A percentile compares a stretch with the other conserved stretches of the same genome.
Evolutionary conservation across 2,888 invertebrate genomes (phyloP).

Genomic region (Alsophila aescularia): DNA sequence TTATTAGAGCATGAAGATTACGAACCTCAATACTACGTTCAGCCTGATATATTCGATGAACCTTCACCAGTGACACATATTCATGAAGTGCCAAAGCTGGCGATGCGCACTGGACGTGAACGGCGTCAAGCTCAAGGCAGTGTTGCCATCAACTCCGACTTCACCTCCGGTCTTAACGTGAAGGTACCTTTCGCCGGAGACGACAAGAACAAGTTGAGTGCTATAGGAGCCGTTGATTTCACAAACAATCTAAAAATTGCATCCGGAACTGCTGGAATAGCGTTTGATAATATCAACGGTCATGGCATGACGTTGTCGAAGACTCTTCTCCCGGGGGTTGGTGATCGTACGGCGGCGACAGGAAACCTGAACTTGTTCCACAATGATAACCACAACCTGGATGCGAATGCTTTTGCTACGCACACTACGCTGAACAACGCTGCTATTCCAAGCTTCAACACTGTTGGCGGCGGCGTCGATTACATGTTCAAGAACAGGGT

Average conservation of each 20-base stretch:
- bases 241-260: slow-evolving; percentile 34
- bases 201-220: slow-evolving; percentile 51
- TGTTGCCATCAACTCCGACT: slow-evolving; percentile 44
- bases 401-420: slow-evolving; percentile 59
- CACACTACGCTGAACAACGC: slow-evolving; percentile 54
- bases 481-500: slow-evolving; percentile 25
- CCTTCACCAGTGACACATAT: not conserved
- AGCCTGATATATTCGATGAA: slow-evolving; percentile 5
- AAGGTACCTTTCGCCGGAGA: slow-evolving; percentile 48
- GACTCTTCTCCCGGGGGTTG: slow-evolving; percentile 50
- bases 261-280: slow-evolving; percentile 51
- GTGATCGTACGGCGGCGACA: slow-evolving; percentile 49
- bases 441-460: slow-evolving; percentile 59
- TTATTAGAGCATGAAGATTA: slow-evolving; percentile 8
- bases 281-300: slow-evolving; percentile 54
- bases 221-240: slow-evolving; percentile 43
- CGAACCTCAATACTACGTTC: not conserved
- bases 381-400: slow-evolving; percentile 51
- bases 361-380: slow-evolving; percentile 52
- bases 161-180: slow-evolving; percentile 36
- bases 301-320: slow-evolving; percentile 51
- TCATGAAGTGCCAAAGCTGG: slow-evolving; percentile 9
- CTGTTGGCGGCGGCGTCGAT: slow-evolving; percentile 58
- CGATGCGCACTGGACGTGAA: slow-evolving; percentile 19
- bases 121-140: slow-evolving; percentile 44